These are phyloP conservation scores for Drosophila austrosaltans DNA, from an alignment of 2,888 invertebrate species.

Conservation along the genomic window DNA sequence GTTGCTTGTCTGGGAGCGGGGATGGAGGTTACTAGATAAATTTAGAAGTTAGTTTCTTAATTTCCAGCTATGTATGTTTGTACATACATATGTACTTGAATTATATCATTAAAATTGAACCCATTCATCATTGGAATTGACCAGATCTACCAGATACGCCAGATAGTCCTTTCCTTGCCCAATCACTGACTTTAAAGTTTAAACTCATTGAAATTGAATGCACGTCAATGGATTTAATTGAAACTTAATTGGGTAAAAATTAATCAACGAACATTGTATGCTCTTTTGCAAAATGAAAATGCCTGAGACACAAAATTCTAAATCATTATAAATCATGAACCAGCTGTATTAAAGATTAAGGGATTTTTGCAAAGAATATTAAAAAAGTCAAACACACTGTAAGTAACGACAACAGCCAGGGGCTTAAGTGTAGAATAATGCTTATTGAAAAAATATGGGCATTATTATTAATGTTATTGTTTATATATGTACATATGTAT, in stretches of 20 bases:
- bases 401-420: conserved; percentile 58
- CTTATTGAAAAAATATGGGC: conserved; percentile 24
- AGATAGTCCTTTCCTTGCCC: background rate
- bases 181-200: conserved; percentile 5
- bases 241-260: background rate
- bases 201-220: conserved; percentile 15
- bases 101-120: conserved; percentile 9
- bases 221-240: conserved; percentile 7
- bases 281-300: background rate
- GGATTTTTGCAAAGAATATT: background rate
- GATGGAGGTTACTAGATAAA: background rate
- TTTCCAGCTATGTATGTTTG: background rate
- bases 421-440: conserved; percentile 52
- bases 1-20: background rate
- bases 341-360: background rate
- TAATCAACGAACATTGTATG: background rate
- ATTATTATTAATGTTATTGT: conserved; percentile 39
- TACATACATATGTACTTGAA: background rate
- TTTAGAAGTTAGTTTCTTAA: background rate
- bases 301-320: background rate
- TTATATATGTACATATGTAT: conserved; percentile 1
- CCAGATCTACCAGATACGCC: background rate
- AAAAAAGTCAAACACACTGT: conserved; percentile 20
- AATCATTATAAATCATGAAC: too few species aligned
- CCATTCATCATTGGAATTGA: conserved; percentile 6